Percentiles rank a stretch among this genome's conserved stretches.
phyloP scores from a whole-genome alignment of 2,888 invertebrate species.

The Metopia argyrocephala region DNA sequence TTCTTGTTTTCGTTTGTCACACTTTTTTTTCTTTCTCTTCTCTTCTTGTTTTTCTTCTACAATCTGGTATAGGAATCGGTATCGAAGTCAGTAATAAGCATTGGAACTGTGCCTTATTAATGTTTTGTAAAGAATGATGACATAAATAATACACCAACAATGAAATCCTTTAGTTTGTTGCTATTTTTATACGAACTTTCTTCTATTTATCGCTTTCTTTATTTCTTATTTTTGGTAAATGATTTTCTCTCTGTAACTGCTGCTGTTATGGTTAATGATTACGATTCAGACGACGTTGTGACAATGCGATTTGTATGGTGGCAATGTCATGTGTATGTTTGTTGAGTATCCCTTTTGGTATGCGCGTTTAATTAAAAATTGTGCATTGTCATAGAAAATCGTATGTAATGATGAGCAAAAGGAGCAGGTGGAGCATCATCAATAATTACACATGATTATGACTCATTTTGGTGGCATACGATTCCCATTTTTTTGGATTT shows the following conservation, averaged over 20 bases:
- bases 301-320: constrained; percentile 11
- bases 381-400: constrained; percentile 55
- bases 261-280: constrained; percentile 16
- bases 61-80: constrained; percentile 60
- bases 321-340: neutral
- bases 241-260: constrained; percentile 25
- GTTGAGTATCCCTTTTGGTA: constrained; percentile 4
- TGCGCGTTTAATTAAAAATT: constrained; percentile 56
- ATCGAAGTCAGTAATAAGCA: constrained; percentile 35
- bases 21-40: neutral
- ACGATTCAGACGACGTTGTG: constrained; percentile 22
- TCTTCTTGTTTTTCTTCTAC: constrained; percentile 28
- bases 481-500: constrained; percentile 11
- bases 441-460: constrained; percentile 51
- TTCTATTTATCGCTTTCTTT: too few species aligned
- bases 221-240: neutral
- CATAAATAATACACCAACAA: neutral
- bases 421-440: constrained; percentile 28
- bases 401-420: constrained; percentile 17
- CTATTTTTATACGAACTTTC: too few species aligned
- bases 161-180: neutral
- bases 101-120: constrained; percentile 39
- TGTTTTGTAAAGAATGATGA: constrained; percentile 25
- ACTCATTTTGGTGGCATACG: constrained; percentile 33
- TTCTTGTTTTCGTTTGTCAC: neutral